A percentile compares a stretch with the other conserved stretches of the same genome.
Conservation (phyloP, 2,888 invertebrate species). For the Eudasyphora cyanicolor region DNA sequence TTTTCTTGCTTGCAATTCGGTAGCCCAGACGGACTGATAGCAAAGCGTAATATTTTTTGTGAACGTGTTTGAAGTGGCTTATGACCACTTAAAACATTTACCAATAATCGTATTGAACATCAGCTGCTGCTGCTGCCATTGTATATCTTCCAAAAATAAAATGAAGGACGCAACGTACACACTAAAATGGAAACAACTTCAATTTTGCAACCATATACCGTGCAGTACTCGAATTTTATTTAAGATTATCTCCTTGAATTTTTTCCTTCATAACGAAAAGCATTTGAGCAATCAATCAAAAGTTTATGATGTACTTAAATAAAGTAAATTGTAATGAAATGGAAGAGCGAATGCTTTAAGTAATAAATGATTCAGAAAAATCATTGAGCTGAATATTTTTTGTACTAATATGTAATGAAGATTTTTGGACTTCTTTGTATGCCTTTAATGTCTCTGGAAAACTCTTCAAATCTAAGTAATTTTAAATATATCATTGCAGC, state of each 20-base stretch:
- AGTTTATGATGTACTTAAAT: neutral
- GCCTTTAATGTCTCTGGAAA: too few species aligned
- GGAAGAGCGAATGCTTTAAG: neutral
- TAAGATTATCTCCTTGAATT: neutral
- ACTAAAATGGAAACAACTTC: neutral
- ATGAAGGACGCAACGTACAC: neutral
- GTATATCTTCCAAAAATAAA: too few species aligned
- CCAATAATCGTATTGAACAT: constrained; percentile 44
- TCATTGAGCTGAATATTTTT: too few species aligned
- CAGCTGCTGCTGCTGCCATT: constrained; percentile 11
- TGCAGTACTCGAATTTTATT: neutral
- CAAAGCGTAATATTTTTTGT: constrained; percentile 20
- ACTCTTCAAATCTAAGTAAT: too few species aligned
- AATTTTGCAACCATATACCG: neutral
- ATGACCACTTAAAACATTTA: constrained; percentile 47
- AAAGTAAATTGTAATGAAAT: neutral
- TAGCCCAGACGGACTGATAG: constrained; percentile 22
- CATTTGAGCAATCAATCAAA: constrained; percentile 36
- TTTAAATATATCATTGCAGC: too few species aligned
- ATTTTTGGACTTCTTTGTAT: too few species aligned
- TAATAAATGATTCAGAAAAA: too few species aligned
- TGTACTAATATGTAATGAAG: too few species aligned
- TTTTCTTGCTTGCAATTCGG: neutral
- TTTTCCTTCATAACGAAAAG: constrained; percentile 29
- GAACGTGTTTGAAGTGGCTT: constrained; percentile 32